phyloP scores from a whole-genome alignment of 2,797 vertebrate genomes.

The Amazona ochrocephala region DNA sequence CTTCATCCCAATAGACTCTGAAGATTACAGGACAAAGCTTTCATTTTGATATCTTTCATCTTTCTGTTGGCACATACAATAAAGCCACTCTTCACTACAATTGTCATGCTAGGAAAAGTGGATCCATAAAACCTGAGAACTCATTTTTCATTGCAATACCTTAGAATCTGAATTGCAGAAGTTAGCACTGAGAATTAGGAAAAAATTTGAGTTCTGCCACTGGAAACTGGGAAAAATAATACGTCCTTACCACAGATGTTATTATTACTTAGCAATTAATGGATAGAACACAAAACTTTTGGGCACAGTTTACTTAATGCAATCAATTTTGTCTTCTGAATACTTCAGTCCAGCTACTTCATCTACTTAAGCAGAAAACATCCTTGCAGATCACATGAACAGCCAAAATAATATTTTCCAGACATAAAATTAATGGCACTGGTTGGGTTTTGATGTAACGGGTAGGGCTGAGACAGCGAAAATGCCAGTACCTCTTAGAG shows the following conservation, averaged over 20 bases:
- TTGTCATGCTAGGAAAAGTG: background rate
- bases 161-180: constrained; percentile 31
- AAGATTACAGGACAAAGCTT: background rate
- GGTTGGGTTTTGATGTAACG: background rate
- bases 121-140: background rate
- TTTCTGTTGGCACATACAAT: background rate
- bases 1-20: background rate
- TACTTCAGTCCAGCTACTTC: background rate
- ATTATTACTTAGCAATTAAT: constrained; percentile 58
- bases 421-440: background rate
- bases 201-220: background rate
- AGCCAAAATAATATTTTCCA: constrained; percentile 46
- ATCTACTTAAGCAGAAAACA: background rate
- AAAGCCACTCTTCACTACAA: background rate
- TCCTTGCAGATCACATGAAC: background rate
- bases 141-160: background rate
- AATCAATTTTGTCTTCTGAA: constrained; percentile 2
- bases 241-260: constrained; percentile 27
- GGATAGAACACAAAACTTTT: constrained; percentile 28
- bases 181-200: background rate
- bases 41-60: background rate
- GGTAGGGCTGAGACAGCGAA: background rate
- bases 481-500: background rate
- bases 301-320: background rate
- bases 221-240: constrained; percentile 42